Base-by-base conservation (phyloP, 2,888 invertebrate species). In the Phengaris alcon region DNA sequence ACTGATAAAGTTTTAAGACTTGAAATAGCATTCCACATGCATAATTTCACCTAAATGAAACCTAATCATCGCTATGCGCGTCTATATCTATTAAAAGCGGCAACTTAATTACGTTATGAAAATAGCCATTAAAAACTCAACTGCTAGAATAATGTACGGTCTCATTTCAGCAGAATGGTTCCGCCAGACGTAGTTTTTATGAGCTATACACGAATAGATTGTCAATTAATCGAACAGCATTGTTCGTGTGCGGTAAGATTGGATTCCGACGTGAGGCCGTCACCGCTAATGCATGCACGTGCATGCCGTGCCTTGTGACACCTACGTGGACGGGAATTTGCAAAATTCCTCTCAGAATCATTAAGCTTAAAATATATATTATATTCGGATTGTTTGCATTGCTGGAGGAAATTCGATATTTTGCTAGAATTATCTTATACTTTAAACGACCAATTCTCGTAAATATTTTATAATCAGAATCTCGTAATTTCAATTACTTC, bases 191-290 rank as follows among this genome's bases (percentile, higher is more conserved):
- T 72, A 51, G 72, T 72, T 72, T 72, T 72, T 57, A 74, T 35
- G 59, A 48, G 22, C 59, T 44, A 54, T 8, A 73, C 57, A 69
- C 59, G 59, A 13, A 22, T 64, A 44, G 51, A 70, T 69, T 76
- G 79, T 79, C 79, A 79, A 79, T 79, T 77, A 76, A 75, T 73
- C 73, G 72, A 10, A 35, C 13, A 76, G 83, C 84, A 75, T 77
- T 77, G 77, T 77, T 77, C 78, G 64, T 64, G 68, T 76, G 76
- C 84, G 81, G 82, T 82, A 84, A 86, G 87, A 90, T 90, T 88
- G 87, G 87, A 88, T 90, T 90, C 85, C 86, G 84, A 87, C 87
- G 86, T 88, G 86, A 85, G 84, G 85, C 85, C 87, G 86, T 86
- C 84, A 87, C 84, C 84, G 82, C 84, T 86, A 88, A 89, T 88